Percentiles rank a stretch among this genome's conserved stretches.
phyloP scores from a whole-genome alignment of 1,140 invertebrate genomes.

The Lethocerus indicus region DNA sequence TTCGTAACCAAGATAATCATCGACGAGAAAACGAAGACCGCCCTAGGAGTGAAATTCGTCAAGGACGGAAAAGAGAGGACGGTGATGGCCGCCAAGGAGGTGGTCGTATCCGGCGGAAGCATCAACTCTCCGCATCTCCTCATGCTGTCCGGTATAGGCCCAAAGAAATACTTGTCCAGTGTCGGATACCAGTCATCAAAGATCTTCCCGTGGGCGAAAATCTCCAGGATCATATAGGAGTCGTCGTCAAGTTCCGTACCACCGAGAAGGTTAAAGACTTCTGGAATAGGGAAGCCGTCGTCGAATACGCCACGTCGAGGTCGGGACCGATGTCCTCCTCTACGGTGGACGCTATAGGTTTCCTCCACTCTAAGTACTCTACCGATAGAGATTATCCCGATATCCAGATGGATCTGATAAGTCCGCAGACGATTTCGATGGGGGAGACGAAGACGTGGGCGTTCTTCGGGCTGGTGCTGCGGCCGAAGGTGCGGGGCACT shows the following conservation, averaged over 20 bases:
- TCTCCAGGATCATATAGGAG: constrained; percentile 52
- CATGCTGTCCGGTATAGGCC: constrained; percentile 75
- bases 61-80: constrained; percentile 32
- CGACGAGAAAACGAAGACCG: constrained; percentile 42
- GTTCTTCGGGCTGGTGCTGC: no score
- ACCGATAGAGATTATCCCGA: no score
- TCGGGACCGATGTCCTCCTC: no score
- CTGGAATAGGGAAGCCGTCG: no score
- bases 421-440: no score
- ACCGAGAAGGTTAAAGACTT: no score
- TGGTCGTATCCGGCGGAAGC: constrained; percentile 54
- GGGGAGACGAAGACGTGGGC: no score
- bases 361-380: no score
- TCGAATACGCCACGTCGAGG: no score
- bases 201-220: constrained; percentile 48
- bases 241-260: constrained; percentile 7
- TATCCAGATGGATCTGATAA: no score
- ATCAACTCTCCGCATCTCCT: constrained; percentile 64
- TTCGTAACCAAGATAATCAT: constrained; percentile 48
- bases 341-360: no score
- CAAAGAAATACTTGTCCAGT: constrained; percentile 46
- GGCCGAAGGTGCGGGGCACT: no score
- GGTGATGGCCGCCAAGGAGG: constrained; percentile 47
- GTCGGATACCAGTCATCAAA: constrained; percentile 48
- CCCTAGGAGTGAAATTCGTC: constrained; percentile 52